A percentile compares a stretch with the other conserved stretches of the same genome.
These are phyloP conservation scores for Pomatostomus ruficeps DNA, from an alignment of 2,113 vertebrate genomes.

Conservation along the genomic window DNA sequence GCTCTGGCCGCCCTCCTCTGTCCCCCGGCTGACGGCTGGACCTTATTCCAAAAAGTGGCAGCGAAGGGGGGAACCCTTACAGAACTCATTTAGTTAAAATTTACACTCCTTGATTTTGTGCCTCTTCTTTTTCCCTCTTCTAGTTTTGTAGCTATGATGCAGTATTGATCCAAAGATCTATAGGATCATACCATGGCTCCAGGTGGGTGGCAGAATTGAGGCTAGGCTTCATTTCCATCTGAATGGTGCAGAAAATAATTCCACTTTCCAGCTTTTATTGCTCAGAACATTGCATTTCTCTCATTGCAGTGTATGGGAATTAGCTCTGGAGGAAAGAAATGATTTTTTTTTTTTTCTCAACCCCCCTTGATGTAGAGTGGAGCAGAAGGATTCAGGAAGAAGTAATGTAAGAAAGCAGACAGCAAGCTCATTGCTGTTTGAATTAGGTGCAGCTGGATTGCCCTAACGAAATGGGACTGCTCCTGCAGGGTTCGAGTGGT, in stretches of 20 bases:
- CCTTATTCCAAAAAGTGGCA: neutral
- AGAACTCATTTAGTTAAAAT: conserved; percentile 59
- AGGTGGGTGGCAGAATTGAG: conserved; percentile 58
- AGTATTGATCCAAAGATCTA: conserved; percentile 67
- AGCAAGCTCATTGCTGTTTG: conserved; percentile 31
- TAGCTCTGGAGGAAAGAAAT: conserved; percentile 42
- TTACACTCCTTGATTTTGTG: conserved; percentile 32
- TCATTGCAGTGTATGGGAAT: conserved; percentile 35
- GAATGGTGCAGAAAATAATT: conserved; percentile 64
- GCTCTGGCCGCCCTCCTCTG: neutral
- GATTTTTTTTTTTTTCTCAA: rapidly evolving
- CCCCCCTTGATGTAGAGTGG: neutral
- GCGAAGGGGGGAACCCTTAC: neutral
- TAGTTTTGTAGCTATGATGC: conserved; percentile 55
- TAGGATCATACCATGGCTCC: conserved; percentile 52
- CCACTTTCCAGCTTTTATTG: conserved; percentile 46
- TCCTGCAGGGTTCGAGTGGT: neutral
- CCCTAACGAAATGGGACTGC: neutral
- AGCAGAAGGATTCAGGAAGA: conserved; percentile 21
- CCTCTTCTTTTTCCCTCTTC: neutral
- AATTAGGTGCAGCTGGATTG: neutral
- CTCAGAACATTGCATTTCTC: conserved; percentile 49
- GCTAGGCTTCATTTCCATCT: conserved; percentile 63
- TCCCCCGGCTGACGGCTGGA: neutral
- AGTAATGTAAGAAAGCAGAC: neutral